Conservation (phyloP, 2,113 vertebrate genomes). For the Cebus imitator region DNA sequence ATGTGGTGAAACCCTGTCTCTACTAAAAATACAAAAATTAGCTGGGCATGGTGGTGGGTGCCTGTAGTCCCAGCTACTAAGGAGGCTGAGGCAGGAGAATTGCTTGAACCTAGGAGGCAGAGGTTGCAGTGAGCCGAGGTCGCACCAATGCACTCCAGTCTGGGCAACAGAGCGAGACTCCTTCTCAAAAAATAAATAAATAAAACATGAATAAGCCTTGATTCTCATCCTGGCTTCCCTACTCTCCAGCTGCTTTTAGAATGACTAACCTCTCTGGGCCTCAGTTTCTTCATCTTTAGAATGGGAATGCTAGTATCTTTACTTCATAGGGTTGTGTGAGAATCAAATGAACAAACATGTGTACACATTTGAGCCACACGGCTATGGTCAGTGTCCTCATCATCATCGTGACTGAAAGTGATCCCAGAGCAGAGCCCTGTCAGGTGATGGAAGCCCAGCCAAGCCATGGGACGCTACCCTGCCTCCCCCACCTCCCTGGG, state of each 20-base stretch:
- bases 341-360: neutral
- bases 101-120: too few species aligned
- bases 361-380: fast-evolving
- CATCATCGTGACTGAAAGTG: fast-evolving
- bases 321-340: neutral
- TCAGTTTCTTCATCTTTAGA: neutral
- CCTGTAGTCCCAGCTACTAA: too few species aligned
- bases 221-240: neutral
- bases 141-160: too few species aligned
- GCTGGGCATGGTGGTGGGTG: too few species aligned
- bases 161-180: too few species aligned
- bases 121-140: too few species aligned
- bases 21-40: too few species aligned
- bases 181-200: too few species aligned
- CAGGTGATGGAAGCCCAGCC: neutral
- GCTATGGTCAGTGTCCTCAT: fast-evolving
- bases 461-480: fast-evolving
- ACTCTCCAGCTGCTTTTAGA: neutral
- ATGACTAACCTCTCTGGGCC: neutral
- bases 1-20: too few species aligned
- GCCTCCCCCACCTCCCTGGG: neutral
- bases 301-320: neutral
- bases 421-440: neutral
- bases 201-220: too few species aligned
- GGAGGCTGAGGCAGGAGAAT: too few species aligned